Evolutionary conservation across 2,888 invertebrate genomes (phyloP), one percentile per base, ranked within the genome.

Genomic region (Tenodera sinensis): DNA sequence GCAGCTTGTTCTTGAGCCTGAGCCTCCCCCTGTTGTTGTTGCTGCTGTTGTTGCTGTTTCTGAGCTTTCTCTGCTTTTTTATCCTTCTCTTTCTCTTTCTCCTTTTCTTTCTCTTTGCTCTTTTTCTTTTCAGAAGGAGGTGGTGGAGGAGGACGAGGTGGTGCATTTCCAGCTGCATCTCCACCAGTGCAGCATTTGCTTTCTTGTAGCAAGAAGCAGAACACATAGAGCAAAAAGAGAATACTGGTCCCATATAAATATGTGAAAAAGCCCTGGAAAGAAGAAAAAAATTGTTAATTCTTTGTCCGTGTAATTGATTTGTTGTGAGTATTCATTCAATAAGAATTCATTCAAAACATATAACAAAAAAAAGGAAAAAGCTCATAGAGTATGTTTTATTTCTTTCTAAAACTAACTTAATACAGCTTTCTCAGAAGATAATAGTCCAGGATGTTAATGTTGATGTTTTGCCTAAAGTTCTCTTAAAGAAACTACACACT

Each of bases 161-260:
- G 95, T 92, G 96, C 95, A 89, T 96, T 96, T 88, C 96, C 95
- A 6, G 93, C 92, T 91, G 95, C 95, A 91, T 94, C 93, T 90
- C 94, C 94, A 89, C 95, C 96, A 91, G 96, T 96, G 94, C 97
- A 97, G 94, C 97, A 97, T 91, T 97, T 95, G 93, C 97, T 97
- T 93, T 98, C 98, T 95, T 98, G 98, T 91, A 98, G 96, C 92
- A 98, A 95, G 95, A 98, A 98, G 95, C 98, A 98, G 95, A 98
- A 98, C 91, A 98, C 98, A 95, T 98, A 98, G 92, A 98, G 95
- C 93, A 98, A 95, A 95, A 98, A 98, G 92, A 98, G 95, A 94
- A 98, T 98, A 94, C 98, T 98, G 95, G 97, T 96, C 92, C 98
- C 97, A 94, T 98, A 98, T 91, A 98, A 95, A 94, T 98, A 98